Percentiles rank a stretch among this genome's conserved stretches.
Evolutionary conservation across 2,113 vertebrate species (phyloP).

Genomic region (Podarcis muralis): DNA sequence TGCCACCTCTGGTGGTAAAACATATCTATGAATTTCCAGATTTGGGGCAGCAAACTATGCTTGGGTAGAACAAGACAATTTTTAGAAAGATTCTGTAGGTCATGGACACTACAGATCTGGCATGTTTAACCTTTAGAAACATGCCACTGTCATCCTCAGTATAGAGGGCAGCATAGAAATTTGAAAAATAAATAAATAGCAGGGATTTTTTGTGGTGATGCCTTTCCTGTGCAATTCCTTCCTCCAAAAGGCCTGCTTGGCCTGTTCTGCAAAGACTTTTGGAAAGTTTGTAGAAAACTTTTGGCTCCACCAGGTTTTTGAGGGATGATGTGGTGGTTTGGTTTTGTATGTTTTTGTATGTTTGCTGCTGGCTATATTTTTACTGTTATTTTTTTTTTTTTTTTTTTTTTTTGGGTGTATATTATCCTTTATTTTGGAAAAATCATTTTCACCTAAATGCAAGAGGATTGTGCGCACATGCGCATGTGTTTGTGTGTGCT

Average conservation of each 20-base stretch:
- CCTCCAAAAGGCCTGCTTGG: not conserved
- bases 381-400: too few relatives aligned
- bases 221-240: not conserved
- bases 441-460: too few relatives aligned
- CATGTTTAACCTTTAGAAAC: not conserved
- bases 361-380: not conserved
- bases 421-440: too few relatives aligned
- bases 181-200: not conserved
- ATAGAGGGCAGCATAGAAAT: too few relatives aligned
- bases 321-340: not conserved
- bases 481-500: too few relatives aligned
- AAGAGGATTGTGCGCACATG: too few relatives aligned
- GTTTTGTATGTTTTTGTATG: not conserved
- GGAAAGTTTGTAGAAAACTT: not conserved
- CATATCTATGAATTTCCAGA: not conserved
- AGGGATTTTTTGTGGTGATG: not conserved
- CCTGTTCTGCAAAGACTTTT: not conserved
- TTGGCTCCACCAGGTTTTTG: not conserved
- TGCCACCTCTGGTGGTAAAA: not conserved
- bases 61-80: not conserved
- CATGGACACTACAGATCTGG: not conserved
- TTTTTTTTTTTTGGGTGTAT: too few relatives aligned
- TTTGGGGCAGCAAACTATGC: not conserved
- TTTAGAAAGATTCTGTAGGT: not conserved
- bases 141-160: not conserved